These are phyloP conservation scores for Sciurus niger DNA, from an alignment of 2,113 vertebrate species.

Conservation along the genomic window DNA sequence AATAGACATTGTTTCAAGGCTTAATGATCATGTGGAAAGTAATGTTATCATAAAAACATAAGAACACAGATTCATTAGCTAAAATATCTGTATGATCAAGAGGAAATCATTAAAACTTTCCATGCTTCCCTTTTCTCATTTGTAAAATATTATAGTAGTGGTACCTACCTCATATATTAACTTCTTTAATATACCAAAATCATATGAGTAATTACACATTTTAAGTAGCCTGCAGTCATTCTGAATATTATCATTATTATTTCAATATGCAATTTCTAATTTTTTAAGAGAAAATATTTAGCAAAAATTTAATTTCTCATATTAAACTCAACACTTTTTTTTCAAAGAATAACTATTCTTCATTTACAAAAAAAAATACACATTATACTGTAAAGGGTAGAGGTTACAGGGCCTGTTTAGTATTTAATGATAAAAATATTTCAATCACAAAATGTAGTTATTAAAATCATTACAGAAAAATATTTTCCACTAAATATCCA, in stretches of 20 bases:
- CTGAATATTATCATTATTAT: neutral
- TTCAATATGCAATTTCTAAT: neutral
- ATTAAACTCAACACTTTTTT: neutral
- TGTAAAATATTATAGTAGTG: neutral
- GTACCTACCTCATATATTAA: neutral
- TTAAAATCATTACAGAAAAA: neutral
- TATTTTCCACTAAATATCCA: neutral
- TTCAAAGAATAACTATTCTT: neutral
- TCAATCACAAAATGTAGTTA: neutral
- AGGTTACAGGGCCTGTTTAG: neutral
- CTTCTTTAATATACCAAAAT: neutral
- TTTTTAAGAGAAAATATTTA: neutral
- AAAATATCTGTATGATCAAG: neutral
- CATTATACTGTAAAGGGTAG: neutral
- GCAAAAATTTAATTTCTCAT: neutral
- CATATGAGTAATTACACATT: neutral
- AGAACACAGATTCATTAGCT: neutral
- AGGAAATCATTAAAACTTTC: neutral
- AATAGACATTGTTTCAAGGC: too few relatives aligned
- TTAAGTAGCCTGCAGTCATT: neutral
- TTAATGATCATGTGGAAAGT: neutral
- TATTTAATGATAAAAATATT: neutral
- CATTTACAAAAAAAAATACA: neutral
- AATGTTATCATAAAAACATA: neutral
- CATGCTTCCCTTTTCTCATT: neutral